phyloP scores from a whole-genome alignment of 2,113 vertebrate species.

The Sander vitreus region DNA sequence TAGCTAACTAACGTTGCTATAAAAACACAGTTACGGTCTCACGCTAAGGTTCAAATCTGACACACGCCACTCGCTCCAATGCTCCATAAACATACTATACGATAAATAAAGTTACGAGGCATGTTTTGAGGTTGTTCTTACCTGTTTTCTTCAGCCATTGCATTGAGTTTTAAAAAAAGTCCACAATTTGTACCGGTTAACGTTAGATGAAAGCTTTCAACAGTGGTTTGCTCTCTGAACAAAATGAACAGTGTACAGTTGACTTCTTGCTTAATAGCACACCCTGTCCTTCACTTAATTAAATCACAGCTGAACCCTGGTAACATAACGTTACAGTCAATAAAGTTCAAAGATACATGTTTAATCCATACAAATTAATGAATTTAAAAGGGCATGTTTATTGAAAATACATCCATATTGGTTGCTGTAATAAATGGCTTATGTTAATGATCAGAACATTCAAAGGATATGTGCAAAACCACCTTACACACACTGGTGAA shows the following conservation, averaged over 20 bases:
- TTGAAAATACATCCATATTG: conserved; percentile 72
- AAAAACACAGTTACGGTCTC: background rate
- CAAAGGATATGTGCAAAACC: conserved; percentile 69
- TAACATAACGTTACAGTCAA: too few relatives aligned
- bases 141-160: conserved; percentile 61
- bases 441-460: conserved; percentile 73
- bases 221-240: too few relatives aligned
- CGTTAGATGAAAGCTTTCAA: background rate
- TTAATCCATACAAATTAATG: background rate
- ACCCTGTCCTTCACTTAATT: background rate
- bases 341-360: background rate
- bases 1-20: background rate
- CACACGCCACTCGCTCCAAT: background rate
- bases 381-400: conserved; percentile 69
- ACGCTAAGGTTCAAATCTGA: background rate
- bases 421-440: conserved; percentile 74
- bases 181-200: too few relatives aligned
- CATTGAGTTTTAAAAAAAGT: background rate
- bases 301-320: background rate
- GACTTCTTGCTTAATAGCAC: conserved; percentile 36
- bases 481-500: conserved; percentile 48
- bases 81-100: background rate
- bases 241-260: background rate
- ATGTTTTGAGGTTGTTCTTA: conserved; percentile 22
- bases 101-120: background rate